Evolutionary conservation across 2,113 vertebrate species (phyloP), one percentile per base, ranked within the genome.

Genomic region (Barnardius zonarius): DNA sequence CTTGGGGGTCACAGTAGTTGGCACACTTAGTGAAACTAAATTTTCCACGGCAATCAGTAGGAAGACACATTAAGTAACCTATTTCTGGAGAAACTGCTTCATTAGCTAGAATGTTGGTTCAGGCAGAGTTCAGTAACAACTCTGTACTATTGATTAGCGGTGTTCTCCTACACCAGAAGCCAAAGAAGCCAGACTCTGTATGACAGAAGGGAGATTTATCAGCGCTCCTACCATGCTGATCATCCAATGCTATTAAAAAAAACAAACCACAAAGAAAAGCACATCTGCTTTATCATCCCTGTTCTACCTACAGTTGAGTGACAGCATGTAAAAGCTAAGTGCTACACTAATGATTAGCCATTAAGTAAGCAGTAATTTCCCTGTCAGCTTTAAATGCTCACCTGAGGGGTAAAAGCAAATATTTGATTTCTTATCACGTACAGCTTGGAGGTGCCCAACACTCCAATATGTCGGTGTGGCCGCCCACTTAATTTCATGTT

Each of bases 371-470:
- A 77, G 69, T n/a, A 48, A 67, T 72, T 79, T 92, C 69, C 30
- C 62, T 93, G 48, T 17, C 74, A 80, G 62, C 23, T 88, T 93
- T 46, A 31, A 43, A 37, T 63, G 49, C 94, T 98, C 84, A 99
- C 98, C 98, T 99, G 99, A 52, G 99, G 99, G 35, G 99, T 99
- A 96, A 99, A 99, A 57, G 99, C 98, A 94, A 99, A 99, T 95
- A 98, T 98, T 59, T 98, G 98, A 96, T 99, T 98, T 97, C 99
- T 98, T 96, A 99, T 99, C 96, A 98, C 94, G 1, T 99, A 99
- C 67, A 99, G 98, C 96, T 99, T 99, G 43, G 99, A 99, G n/a
- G 99, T 99, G 95, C 99, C 99, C 59, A 99, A 97, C 73, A 99
- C 99, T 33, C 99, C 99, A 14, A 99, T 99, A 96, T 99, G 99